phyloP scores from a whole-genome alignment of 2,888 invertebrate genomes.

The Chironomus riparius region DNA sequence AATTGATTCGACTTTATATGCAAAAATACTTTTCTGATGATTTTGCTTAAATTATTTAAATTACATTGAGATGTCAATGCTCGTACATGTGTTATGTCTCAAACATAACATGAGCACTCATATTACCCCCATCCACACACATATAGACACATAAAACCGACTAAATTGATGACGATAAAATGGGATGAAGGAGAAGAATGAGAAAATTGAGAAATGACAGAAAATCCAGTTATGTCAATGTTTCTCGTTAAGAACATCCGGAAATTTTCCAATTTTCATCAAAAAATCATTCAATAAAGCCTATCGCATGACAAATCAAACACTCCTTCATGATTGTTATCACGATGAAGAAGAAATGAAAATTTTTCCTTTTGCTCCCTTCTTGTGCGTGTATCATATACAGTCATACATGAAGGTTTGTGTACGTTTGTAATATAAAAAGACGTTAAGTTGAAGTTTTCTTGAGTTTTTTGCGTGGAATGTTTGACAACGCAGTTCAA shows the following conservation, averaged over 20 bases:
- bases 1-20: too few relatives aligned
- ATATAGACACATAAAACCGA: too few relatives aligned
- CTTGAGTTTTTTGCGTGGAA: too few relatives aligned
- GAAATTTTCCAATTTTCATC: background rate
- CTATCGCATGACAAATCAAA: conserved; percentile 9
- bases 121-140: too few relatives aligned
- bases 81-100: background rate
- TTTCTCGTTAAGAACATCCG: background rate
- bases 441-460: too few relatives aligned
- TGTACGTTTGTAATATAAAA: too few relatives aligned
- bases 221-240: background rate
- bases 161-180: background rate
- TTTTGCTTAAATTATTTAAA: too few relatives aligned
- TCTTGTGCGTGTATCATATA: too few relatives aligned
- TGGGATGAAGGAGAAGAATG: background rate
- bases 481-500: too few relatives aligned
- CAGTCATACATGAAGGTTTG: too few relatives aligned
- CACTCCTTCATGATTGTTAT: background rate
- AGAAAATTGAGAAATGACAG: background rate
- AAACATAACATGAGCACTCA: background rate
- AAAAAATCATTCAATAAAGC: background rate
- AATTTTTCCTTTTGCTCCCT: background rate
- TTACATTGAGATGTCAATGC: too few relatives aligned
- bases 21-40: too few relatives aligned
- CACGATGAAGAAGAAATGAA: background rate